A percentile compares a stretch with the other conserved stretches of the same genome.
Evolutionary conservation across 2,888 invertebrate genomes (phyloP).

Genomic region (Chloroclysta siterata): DNA sequence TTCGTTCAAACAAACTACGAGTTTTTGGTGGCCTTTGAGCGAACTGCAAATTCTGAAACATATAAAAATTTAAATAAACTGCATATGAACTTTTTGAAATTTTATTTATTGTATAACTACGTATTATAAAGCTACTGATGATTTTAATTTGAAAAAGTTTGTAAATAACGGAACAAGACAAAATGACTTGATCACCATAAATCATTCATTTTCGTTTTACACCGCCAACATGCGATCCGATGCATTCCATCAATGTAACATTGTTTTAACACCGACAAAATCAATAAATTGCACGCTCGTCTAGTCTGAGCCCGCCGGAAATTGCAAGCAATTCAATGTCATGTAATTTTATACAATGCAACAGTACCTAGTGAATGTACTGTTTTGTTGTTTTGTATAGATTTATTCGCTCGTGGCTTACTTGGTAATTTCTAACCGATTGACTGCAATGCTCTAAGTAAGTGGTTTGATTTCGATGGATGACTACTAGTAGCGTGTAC

Average conservation of each 20-base stretch:
- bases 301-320: conserved; percentile 14
- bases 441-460: too few species aligned
- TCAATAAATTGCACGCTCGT: conserved; percentile 22
- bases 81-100: too few species aligned
- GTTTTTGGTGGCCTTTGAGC: conserved; percentile 9
- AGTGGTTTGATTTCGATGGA: too few species aligned
- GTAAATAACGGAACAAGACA: conserved; percentile 4
- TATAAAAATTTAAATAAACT: too few species aligned
- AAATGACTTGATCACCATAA: conserved; percentile 6
- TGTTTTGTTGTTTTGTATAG: too few species aligned
- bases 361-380: not conserved
- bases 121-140: too few species aligned
- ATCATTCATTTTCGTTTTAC: conserved; percentile 7
- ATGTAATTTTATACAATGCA: conserved; percentile 8
- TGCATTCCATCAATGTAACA: conserved; percentile 24
- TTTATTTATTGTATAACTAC: too few species aligned
- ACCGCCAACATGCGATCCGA: conserved; percentile 10
- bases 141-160: too few species aligned
- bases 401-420: too few species aligned
- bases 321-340: conserved; percentile 23
- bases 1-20: conserved; percentile 3
- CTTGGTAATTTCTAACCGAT: too few species aligned
- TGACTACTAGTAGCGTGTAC: too few species aligned
- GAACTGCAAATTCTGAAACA: conserved; percentile 10
- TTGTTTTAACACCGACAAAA: conserved; percentile 27